A percentile compares a stretch with the other conserved stretches of the same genome.
These are phyloP conservation scores for Tangara arthus DNA, from an alignment of 2,797 vertebrate genomes.

Conservation along the genomic window DNA sequence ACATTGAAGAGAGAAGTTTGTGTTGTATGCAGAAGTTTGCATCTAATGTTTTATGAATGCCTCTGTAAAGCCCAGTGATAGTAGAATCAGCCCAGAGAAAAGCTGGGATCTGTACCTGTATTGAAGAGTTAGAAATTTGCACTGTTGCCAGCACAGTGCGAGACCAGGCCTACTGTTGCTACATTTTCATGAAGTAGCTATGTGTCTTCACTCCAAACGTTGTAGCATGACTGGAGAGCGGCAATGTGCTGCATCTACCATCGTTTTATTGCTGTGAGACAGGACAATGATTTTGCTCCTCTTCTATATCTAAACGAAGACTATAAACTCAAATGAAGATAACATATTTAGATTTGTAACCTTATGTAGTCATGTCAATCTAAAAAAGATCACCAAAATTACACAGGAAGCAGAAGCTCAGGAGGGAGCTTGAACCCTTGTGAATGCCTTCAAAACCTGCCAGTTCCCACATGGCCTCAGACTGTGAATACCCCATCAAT, in stretches of 20 bases:
- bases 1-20: neutral
- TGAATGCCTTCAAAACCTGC: neutral
- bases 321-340: neutral
- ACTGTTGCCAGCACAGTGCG: no score
- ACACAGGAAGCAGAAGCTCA: neutral
- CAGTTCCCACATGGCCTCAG: neutral
- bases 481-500: rapidly evolving
- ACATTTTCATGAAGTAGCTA: neutral
- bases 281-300: neutral
- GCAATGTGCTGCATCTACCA: neutral
- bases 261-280: neutral
- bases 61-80: neutral
- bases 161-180: neutral
- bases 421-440: neutral
- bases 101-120: neutral
- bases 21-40: neutral
- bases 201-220: rapidly evolving
- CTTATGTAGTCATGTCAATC: neutral
- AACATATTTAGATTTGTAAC: neutral
- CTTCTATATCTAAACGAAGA: neutral
- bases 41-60: neutral
- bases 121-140: neutral
- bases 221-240: neutral
- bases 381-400: neutral
- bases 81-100: neutral